Conservation (phyloP, 2,113 vertebrate species). For the Phodopus roborovskii region DNA sequence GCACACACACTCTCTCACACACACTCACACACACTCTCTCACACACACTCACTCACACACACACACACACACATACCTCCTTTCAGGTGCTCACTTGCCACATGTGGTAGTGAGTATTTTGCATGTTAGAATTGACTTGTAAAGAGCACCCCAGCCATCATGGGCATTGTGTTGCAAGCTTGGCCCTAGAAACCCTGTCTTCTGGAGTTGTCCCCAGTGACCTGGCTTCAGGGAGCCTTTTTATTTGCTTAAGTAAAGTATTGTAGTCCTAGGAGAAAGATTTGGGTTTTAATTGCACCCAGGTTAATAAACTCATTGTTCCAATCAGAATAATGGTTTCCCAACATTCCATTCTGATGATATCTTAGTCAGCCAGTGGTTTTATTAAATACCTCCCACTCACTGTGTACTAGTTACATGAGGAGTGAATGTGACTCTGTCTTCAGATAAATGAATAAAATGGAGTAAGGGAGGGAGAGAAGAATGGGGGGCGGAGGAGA, state of each 20-base stretch:
- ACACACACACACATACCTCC: not conserved
- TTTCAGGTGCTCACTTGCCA: not conserved
- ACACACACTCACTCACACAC: not conserved
- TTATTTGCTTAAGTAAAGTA: not conserved
- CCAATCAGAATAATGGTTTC: constrained; percentile 45
- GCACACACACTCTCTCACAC: not conserved
- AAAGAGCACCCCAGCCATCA: not conserved
- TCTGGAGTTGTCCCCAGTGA: not conserved
- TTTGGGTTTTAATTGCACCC: constrained; percentile 44
- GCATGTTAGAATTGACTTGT: not conserved
- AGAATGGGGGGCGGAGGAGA: not conserved
- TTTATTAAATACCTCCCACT: constrained; percentile 44
- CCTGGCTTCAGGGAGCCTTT: not conserved
- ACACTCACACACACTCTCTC: not conserved
- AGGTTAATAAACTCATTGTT: constrained; percentile 65
- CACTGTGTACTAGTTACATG: constrained; percentile 31
- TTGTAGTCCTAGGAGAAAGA: not conserved
- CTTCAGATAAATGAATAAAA: constrained; percentile 38
- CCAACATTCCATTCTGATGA: constrained; percentile 52
- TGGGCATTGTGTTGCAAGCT: not conserved
- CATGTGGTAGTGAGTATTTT: not conserved
- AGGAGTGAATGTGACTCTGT: constrained; percentile 34
- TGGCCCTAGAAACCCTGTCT: not conserved
- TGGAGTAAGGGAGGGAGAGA: not conserved
- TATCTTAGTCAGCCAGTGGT: not conserved